Percentiles rank a stretch among this genome's conserved stretches.
Evolutionary conservation across 2,888 invertebrate species (phyloP).

Genomic region (Drosophila demipolita): DNA sequence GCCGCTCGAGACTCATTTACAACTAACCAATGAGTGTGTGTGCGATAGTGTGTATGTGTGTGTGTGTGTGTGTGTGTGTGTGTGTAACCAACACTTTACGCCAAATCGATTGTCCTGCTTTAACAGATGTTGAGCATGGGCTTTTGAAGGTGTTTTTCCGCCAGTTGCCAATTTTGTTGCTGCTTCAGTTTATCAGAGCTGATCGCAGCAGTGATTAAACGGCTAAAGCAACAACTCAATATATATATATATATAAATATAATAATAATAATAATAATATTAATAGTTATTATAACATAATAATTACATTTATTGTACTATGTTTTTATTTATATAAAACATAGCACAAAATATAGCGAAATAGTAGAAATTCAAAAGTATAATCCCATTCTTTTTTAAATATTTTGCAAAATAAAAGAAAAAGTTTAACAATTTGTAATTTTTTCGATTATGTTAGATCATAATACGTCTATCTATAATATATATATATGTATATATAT

Average conservation of each 20-base stretch:
- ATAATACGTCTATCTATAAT: background rate
- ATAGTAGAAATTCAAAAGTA: too few species aligned
- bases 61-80: conserved; percentile 41
- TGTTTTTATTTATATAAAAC: too few species aligned
- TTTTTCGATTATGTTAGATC: too few species aligned
- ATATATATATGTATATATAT: background rate
- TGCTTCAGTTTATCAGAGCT: conserved; percentile 22
- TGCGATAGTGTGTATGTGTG: conserved; percentile 29
- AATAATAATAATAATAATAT: background rate
- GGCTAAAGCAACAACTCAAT: background rate
- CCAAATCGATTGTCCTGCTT: conserved; percentile 76
- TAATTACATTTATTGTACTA: too few species aligned
- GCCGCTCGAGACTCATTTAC: conserved; percentile 76
- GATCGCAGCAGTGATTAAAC: conserved; percentile 6
- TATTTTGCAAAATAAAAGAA: too few species aligned
- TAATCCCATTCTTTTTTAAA: too few species aligned
- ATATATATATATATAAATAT: background rate
- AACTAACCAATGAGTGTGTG: conserved; percentile 64
- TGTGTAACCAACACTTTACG: conserved; percentile 65
- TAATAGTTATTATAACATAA: background rate
- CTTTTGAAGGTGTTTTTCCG: conserved; percentile 74
- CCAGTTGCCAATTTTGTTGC: conserved; percentile 52
- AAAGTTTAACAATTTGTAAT: too few species aligned
- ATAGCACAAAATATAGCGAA: too few species aligned
- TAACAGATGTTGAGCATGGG: conserved; percentile 78